Evolutionary conservation across 2,113 vertebrate species (phyloP).

Genomic region (Pelusios castaneus): DNA sequence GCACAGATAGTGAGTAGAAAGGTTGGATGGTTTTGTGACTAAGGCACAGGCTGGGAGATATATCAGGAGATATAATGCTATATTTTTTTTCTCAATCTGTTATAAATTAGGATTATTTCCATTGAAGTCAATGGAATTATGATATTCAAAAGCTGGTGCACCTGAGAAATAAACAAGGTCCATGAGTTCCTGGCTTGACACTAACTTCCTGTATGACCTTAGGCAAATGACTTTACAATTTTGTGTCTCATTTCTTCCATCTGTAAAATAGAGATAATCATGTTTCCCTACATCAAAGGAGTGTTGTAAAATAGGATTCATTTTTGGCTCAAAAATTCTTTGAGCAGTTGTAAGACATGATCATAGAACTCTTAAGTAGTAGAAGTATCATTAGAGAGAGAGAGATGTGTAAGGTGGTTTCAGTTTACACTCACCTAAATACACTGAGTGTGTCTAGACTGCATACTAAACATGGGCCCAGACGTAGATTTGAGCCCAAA

Average conservation of each 20-base stretch:
- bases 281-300: background rate
- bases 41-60: background rate
- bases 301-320: background rate
- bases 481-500: background rate
- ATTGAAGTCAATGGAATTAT: background rate
- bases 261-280: background rate
- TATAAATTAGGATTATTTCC: background rate
- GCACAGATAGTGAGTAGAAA: background rate
- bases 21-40: background rate
- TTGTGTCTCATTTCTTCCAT: background rate
- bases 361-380: background rate
- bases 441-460: background rate
- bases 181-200: accelerated
- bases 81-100: conserved; percentile 1
- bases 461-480: background rate
- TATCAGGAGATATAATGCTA: background rate
- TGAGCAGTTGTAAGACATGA: background rate
- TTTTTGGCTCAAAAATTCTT: background rate
- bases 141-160: background rate
- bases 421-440: background rate
- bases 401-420: background rate
- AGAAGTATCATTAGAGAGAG: background rate
- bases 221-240: background rate
- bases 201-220: background rate
- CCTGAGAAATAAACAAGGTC: background rate